These are phyloP conservation scores for Babyrousa celebensis DNA, from an alignment of 2,797 vertebrate species.

Conservation along the genomic window DNA sequence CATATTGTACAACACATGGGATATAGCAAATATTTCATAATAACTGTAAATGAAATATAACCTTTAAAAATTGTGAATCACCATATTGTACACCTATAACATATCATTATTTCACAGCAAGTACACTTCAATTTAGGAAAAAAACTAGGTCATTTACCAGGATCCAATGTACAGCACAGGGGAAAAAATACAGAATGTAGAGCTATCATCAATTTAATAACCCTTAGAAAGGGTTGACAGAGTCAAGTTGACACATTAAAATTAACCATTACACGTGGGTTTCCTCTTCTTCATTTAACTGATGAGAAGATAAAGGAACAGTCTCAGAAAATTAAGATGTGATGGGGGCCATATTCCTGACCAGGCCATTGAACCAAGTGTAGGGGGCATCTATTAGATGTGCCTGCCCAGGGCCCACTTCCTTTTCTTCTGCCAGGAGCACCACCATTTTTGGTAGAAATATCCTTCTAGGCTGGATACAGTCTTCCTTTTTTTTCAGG, in stretches of 20 bases:
- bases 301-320: neutral
- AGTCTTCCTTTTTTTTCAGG: neutral
- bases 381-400: neutral
- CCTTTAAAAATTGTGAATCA: too few relatives aligned
- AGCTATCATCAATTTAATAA: neutral
- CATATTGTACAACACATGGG: too few relatives aligned
- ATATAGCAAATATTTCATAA: too few relatives aligned
- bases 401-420: neutral
- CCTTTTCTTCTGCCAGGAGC: neutral
- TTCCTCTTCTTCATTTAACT: neutral
- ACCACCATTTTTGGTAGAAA: neutral
- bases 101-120: too few relatives aligned
- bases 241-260: neutral
- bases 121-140: too few relatives aligned
- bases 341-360: neutral
- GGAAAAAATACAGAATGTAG: neutral
- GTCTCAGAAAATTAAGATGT: neutral
- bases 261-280: neutral
- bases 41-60: too few relatives aligned
- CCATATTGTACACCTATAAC: too few relatives aligned
- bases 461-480: neutral
- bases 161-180: too few relatives aligned
- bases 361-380: neutral
- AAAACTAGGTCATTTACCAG: too few relatives aligned
- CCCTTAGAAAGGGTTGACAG: too few relatives aligned